A percentile compares a stretch with the other conserved stretches of the same genome.
Evolutionary conservation across 2,888 invertebrate genomes (phyloP).

Genomic region (Yponomeuta sedellus): DNA sequence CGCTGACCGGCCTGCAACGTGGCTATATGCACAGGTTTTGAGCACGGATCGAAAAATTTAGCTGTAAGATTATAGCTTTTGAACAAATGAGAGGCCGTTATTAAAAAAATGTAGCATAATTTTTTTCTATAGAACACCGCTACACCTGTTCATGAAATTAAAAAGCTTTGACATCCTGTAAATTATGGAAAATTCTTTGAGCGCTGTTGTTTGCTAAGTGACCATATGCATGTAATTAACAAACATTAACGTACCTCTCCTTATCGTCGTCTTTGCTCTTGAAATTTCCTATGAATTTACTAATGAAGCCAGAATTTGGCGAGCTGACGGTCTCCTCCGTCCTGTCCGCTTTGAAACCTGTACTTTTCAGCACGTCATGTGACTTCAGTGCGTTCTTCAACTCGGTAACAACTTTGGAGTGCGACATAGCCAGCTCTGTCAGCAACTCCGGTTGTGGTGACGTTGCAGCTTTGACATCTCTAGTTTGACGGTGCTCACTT

Average conservation of each 20-base stretch:
- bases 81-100: no score
- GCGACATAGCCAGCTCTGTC: slow-evolving; percentile 61
- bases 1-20: no score
- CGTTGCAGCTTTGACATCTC: slow-evolving; percentile 35
- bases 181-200: no score
- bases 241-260: slow-evolving; percentile 34
- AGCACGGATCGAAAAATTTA: no score
- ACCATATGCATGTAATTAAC: no score
- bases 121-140: no score
- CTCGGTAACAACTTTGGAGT: slow-evolving; percentile 68
- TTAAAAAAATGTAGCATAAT: no score
- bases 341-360: slow-evolving; percentile 29
- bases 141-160: no score
- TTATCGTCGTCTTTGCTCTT: slow-evolving; percentile 62
- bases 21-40: no score
- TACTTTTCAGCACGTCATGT: slow-evolving; percentile 50
- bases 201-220: no score
- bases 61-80: no score
- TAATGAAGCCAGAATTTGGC: slow-evolving; percentile 52
- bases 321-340: slow-evolving; percentile 45
- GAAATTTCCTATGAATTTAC: slow-evolving; percentile 67
- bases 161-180: no score
- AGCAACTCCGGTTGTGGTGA: slow-evolving; percentile 49
- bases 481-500: slow-evolving; percentile 44
- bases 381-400: slow-evolving; percentile 66